A percentile compares a stretch with the other conserved stretches of the same genome.
phyloP scores from a whole-genome alignment of 2,888 invertebrate species.

The Iselma pallidipennis region DNA sequence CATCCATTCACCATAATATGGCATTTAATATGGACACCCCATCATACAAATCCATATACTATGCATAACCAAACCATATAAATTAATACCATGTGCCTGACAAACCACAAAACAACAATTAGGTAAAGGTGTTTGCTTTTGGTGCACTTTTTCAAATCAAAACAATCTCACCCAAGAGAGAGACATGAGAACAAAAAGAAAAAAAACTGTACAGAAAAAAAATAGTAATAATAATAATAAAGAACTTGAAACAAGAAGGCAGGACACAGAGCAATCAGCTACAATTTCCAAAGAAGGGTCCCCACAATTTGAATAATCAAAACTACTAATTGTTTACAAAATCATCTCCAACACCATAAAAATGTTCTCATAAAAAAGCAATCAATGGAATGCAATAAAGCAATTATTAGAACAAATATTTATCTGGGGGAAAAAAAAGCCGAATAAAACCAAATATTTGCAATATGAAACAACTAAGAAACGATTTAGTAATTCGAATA shows the following conservation, averaged over 20 bases:
- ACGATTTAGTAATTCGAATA: too few species aligned
- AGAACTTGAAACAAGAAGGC: slow-evolving; percentile 16
- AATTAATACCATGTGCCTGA: slow-evolving; percentile 58
- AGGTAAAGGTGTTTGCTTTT: slow-evolving; percentile 33
- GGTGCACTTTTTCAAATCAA: slow-evolving; percentile 22
- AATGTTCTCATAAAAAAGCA: too few species aligned
- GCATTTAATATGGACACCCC: slow-evolving; percentile 30
- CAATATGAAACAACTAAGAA: too few species aligned
- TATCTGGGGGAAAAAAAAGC: too few species aligned
- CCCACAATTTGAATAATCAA: too few species aligned
- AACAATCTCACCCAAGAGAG: slow-evolving; percentile 1
- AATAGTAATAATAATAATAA: not conserved
- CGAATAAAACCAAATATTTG: too few species aligned
- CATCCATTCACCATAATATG: not conserved
- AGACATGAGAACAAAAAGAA: not conserved
- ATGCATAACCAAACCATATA: slow-evolving; percentile 57
- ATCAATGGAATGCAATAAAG: too few species aligned
- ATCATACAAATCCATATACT: slow-evolving; percentile 53
- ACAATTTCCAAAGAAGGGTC: too few species aligned
- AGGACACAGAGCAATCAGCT: not conserved
- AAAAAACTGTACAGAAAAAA: not conserved
- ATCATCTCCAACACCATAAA: too few species aligned
- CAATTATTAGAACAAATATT: too few species aligned
- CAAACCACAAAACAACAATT: slow-evolving; percentile 57
- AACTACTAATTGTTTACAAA: too few species aligned